Evolutionary conservation across 2,888 invertebrate species (phyloP).

Genomic region (Archips xylosteana): DNA sequence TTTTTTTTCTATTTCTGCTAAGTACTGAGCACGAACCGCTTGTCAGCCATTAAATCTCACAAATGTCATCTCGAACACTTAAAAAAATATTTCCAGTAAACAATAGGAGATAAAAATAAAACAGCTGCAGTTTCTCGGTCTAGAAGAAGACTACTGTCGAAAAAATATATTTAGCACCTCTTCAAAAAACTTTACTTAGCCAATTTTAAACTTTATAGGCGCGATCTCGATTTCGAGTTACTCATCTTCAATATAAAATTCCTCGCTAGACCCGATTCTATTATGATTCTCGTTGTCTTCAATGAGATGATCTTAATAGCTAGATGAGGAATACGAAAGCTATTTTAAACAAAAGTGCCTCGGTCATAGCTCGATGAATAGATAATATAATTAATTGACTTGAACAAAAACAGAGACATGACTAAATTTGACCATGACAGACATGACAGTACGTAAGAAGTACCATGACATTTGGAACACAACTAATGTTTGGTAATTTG

Average conservation of each 20-base stretch:
- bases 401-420: background rate
- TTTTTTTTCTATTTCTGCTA: no score
- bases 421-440: constrained; percentile 10
- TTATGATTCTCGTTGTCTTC: constrained; percentile 4
- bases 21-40: no score
- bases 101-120: no score
- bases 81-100: no score
- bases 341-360: constrained; percentile 1
- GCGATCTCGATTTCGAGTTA: background rate
- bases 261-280: background rate
- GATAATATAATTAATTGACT: background rate
- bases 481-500: constrained; percentile 34
- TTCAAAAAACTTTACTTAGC: no score
- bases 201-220: background rate
- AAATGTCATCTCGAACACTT: no score
- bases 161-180: no score
- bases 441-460: constrained; percentile 14
- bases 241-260: background rate
- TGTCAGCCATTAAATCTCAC: no score
- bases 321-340: background rate
- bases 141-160: no score
- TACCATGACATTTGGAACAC: constrained; percentile 38
- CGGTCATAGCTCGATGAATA: background rate
- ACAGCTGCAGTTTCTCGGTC: no score
- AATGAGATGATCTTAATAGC: background rate